Evolutionary conservation across 2,888 invertebrate genomes (phyloP).

Genomic region (Melanophora roralis): DNA sequence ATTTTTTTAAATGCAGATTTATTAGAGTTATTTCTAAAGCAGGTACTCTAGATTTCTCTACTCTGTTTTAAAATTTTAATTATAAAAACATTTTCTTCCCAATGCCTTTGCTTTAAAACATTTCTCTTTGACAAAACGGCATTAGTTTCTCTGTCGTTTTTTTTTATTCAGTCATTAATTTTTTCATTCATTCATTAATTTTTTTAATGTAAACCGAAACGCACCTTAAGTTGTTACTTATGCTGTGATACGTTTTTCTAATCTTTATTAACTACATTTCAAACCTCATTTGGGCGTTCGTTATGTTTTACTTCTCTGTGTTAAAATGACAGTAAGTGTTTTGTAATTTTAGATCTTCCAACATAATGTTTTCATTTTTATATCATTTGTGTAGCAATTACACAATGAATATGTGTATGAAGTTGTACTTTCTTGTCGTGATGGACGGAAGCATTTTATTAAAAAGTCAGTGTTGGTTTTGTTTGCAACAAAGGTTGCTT

Average conservation of each 20-base stretch:
- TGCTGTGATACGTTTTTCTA: background rate
- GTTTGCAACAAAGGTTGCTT: constrained; percentile 29
- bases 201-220: constrained; percentile 41
- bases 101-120: background rate
- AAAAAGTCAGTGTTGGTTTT: constrained; percentile 12
- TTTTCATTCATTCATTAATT: constrained; percentile 2
- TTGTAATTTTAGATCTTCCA: background rate
- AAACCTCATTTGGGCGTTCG: background rate
- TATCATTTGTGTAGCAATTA: constrained; percentile 24
- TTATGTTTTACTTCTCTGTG: constrained; percentile 30
- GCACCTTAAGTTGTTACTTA: constrained; percentile 47
- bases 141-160: background rate
- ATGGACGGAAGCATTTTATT: constrained; percentile 45
- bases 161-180: background rate
- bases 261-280: background rate
- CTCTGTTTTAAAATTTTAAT: constrained; percentile 2
- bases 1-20: too few species aligned
- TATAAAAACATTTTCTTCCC: background rate
- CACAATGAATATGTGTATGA: background rate
- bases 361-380: constrained; percentile 10
- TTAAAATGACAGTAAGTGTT: constrained; percentile 21
- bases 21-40: too few species aligned
- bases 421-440: background rate
- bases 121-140: constrained; percentile 23
- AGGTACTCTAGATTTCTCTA: background rate